These are phyloP conservation scores for Nycticebus coucang DNA, from an alignment of 2,113 vertebrate species.

Conservation along the genomic window DNA sequence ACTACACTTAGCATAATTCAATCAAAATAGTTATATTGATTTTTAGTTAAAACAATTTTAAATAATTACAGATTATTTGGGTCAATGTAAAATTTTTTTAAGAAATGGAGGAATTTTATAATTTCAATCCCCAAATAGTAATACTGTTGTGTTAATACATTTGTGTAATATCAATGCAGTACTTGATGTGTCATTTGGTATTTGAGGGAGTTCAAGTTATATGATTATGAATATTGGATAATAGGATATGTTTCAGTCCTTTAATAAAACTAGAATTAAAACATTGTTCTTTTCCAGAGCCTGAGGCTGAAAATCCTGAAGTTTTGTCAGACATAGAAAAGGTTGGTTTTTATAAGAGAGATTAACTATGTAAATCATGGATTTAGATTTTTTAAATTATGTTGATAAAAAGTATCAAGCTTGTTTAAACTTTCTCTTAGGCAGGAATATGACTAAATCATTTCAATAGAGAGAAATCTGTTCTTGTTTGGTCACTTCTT, in stretches of 20 bases:
- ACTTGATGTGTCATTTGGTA: background rate
- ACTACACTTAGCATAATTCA: constrained; percentile 30
- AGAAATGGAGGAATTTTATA: constrained; percentile 29
- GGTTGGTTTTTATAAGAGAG: constrained; percentile 75
- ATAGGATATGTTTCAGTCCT: background rate
- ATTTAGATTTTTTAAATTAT: constrained; percentile 43
- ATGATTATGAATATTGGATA: constrained; percentile 22
- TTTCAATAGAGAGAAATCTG: background rate
- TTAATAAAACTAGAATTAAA: constrained; percentile 51
- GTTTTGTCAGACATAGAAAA: constrained; percentile 70
- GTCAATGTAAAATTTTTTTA: background rate
- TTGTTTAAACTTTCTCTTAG: background rate
- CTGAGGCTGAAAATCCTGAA: constrained; percentile 70
- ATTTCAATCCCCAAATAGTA: constrained; percentile 15
- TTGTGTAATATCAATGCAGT: background rate
- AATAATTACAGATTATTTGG: constrained; percentile 15
- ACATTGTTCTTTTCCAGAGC: constrained; percentile 66
- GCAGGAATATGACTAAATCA: constrained; percentile 1
- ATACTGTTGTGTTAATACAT: constrained; percentile 24
- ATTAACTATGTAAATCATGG: background rate
- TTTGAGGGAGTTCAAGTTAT: constrained; percentile 19
- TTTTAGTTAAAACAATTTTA: constrained; percentile 52
- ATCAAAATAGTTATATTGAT: background rate
- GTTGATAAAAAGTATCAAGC: background rate
- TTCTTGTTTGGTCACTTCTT: background rate